Conservation (phyloP, 2,113 vertebrate genomes). For the Dicrurus megarhynchus region DNA sequence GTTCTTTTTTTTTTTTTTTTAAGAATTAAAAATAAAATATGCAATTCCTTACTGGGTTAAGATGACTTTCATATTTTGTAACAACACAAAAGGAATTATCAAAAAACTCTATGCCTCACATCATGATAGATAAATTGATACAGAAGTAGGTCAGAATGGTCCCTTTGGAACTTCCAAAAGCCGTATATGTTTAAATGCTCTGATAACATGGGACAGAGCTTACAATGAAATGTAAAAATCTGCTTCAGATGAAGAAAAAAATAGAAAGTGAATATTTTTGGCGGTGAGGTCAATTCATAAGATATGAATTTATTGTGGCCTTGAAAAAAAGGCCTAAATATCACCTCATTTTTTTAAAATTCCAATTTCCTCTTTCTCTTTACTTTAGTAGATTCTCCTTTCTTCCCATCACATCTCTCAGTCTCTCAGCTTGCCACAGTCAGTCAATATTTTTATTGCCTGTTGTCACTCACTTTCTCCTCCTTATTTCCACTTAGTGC, state of each 20-base stretch:
- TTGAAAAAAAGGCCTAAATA: neutral
- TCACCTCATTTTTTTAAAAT: neutral
- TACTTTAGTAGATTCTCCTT: neutral
- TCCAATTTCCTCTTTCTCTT: neutral
- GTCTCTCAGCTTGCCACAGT: neutral
- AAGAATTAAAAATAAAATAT: neutral
- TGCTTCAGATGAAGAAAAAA: neutral
- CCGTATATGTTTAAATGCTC: neutral
- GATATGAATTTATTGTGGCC: neutral
- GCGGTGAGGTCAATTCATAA: neutral
- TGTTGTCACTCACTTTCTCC: neutral
- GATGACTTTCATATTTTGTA: neutral
- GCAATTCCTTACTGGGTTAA: neutral
- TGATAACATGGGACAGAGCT: neutral
- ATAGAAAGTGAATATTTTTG: neutral
- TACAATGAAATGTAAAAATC: neutral
- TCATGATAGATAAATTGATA: neutral
- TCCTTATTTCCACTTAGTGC: neutral
- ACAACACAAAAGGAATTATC: neutral
- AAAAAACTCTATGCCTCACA: neutral
- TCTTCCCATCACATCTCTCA: neutral
- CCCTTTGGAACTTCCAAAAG: neutral
- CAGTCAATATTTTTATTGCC: neutral
- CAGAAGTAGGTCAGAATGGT: neutral
- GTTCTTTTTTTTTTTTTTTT: neutral